Evolutionary conservation across 2,888 invertebrate species (phyloP).

Genomic region (Chymomyza fuscimana): DNA sequence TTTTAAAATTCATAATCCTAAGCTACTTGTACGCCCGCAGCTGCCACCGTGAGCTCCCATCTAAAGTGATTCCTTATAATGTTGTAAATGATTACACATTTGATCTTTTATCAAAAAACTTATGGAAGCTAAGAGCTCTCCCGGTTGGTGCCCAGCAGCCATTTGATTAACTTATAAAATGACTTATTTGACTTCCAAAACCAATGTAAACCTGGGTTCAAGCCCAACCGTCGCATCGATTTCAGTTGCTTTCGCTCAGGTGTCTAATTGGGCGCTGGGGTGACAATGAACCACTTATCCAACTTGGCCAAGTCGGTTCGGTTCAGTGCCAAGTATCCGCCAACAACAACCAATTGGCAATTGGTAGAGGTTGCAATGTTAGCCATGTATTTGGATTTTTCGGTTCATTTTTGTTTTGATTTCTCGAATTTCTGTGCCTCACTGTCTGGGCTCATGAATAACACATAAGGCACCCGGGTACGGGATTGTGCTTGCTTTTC

Average conservation of each 20-base stretch:
- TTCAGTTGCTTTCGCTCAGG: conserved; percentile 43
- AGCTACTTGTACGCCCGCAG: too few relatives aligned
- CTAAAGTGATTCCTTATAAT: too few relatives aligned
- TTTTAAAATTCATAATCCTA: too few relatives aligned
- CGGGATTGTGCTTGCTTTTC: not conserved
- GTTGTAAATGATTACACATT: too few relatives aligned
- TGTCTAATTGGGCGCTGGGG: conserved; percentile 73
- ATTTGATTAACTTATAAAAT: not conserved
- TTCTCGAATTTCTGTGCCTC: not conserved
- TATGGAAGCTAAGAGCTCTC: too few relatives aligned
- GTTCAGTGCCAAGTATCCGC: conserved; percentile 11
- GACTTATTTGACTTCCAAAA: not conserved
- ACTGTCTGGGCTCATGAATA: conserved; percentile 57
- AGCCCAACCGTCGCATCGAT: not conserved
- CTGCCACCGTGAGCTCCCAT: too few relatives aligned
- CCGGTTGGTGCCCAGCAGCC: not conserved
- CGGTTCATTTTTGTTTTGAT: not conserved
- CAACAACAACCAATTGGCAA: conserved; percentile 56
- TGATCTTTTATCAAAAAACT: too few relatives aligned
- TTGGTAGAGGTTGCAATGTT: conserved; percentile 47
- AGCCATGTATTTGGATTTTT: conserved; percentile 27
- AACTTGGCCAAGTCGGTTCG: conserved; percentile 4
- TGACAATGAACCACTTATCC: conserved; percentile 69
- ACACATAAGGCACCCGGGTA: conserved; percentile 55
- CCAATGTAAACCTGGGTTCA: not conserved